Evolutionary conservation across 92 coral and sea anemone species (phyloP).

Genomic region (Porites cylindrica): DNA sequence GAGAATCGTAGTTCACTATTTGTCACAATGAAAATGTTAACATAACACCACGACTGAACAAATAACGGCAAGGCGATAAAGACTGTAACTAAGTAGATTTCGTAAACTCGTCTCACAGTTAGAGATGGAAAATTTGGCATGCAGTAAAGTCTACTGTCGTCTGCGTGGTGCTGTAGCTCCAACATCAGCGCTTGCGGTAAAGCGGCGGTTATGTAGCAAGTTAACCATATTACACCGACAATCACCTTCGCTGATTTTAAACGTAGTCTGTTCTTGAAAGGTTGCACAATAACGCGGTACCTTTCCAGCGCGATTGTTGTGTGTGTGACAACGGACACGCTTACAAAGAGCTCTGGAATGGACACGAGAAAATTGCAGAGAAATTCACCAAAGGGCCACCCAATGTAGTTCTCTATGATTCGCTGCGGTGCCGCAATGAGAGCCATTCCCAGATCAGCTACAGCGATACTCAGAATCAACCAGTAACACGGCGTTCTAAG

Average conservation of each 20-base stretch:
- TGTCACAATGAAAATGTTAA: slow-evolving; percentile 44
- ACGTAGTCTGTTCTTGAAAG: slow-evolving; percentile 69
- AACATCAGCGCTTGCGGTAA: slow-evolving; percentile 69
- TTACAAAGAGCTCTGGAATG: slow-evolving; percentile 71
- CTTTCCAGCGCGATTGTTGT: slow-evolving; percentile 82
- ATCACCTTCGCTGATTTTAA: slow-evolving; percentile 46
- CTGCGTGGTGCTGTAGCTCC: neutral
- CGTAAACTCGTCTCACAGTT: slow-evolving; percentile 46
- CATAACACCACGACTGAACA: slow-evolving; percentile 61
- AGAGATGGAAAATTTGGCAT: slow-evolving; percentile 38
- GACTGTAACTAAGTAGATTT: slow-evolving; percentile 48
- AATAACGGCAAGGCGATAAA: slow-evolving; percentile 58
- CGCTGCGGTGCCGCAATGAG: slow-evolving; percentile 72
- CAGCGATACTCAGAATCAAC: slow-evolving; percentile 72
- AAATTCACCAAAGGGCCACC: slow-evolving; percentile 80
- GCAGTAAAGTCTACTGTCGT: slow-evolving; percentile 8
- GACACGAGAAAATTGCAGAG: slow-evolving; percentile 69
- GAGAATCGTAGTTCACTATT: slow-evolving; percentile 33
- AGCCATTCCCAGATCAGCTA: slow-evolving; percentile 79
- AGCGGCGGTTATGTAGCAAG: slow-evolving; percentile 65
- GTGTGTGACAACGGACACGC: slow-evolving; percentile 78
- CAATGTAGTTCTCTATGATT: slow-evolving; percentile 66
- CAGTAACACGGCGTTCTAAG: slow-evolving; percentile 76
- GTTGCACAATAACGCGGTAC: slow-evolving; percentile 75
- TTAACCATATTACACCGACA: slow-evolving; percentile 67